Evolutionary conservation across 1,140 invertebrate species (phyloP), one percentile per base, ranked within the genome.

Genomic region (Plutomurus gul): DNA sequence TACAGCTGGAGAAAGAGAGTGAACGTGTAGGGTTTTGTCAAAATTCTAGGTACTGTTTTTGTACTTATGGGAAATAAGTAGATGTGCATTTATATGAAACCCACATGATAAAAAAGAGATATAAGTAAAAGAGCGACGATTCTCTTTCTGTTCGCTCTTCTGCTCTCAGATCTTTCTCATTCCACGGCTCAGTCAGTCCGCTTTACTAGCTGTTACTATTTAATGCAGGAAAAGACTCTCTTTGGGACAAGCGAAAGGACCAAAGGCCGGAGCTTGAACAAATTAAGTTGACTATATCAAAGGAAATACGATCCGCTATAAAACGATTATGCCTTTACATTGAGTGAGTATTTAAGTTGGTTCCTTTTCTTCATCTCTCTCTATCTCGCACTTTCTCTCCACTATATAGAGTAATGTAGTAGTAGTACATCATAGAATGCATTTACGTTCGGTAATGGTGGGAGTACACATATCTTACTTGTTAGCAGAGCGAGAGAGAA

Each of bases 261-360:
- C 72, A 74, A 74, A 74, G 72, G 72, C 72, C 43, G 72, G 72
- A 74, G 72, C 40, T 47, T 25, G 72, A 74, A 74, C 72, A 74
- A 74, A 74, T 74, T 74, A 74, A 74, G 46, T 74, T 20, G 72
- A 74, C 40, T 74, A 43, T 74, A 74, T 74, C 43, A 74, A 72
- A 49, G 43, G 72, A 74, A 74, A 74, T 74, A 74, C 70, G 72
- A 74, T n/a, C 43, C 20, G 39, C 72, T 46, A 49, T 49, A 74
- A 74, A 74, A 74, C 72, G 72, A 74, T 74, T 74, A 74, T 49
- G 40, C 46, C 27, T 74, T 74, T 36, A 20, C 72, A 74, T 49
- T 47, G 40, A 49, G 72, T 47, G 49, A 47, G 39, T 33, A 72
- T 18, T n/a, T 43, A 40, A 22, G 39, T 72, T 72, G 36, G 39